Evolutionary conservation across 1,140 invertebrate genomes (phyloP).

Genomic region (Ostrea denselamellosa): DNA sequence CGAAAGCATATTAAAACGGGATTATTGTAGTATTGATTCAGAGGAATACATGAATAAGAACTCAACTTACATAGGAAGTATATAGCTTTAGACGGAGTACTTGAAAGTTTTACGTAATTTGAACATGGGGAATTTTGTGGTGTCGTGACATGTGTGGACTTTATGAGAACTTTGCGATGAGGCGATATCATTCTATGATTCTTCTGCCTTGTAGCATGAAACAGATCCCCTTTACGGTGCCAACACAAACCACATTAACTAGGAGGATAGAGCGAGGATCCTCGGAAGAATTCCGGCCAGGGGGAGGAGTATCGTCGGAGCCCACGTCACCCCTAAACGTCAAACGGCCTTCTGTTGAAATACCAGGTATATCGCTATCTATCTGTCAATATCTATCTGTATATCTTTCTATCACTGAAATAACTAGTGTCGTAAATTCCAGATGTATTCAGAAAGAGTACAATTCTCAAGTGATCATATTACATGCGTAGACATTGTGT

Average conservation of each 20-base stretch:
- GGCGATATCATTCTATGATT: constrained; percentile 70
- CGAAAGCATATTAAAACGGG: constrained; percentile 35
- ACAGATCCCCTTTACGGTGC: constrained; percentile 75
- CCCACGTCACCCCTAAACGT: constrained; percentile 68
- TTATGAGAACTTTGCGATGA: not conserved
- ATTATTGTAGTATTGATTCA: constrained; percentile 33
- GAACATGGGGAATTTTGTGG: not conserved
- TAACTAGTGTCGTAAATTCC: too few species aligned
- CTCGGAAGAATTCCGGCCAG: constrained; percentile 52
- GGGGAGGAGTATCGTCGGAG: constrained; percentile 66
- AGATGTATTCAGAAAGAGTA: too few species aligned
- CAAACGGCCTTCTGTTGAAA: constrained; percentile 74
- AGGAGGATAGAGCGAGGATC: constrained; percentile 55
- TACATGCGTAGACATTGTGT: too few species aligned
- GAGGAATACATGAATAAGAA: constrained; percentile 35
- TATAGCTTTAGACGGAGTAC: not conserved
- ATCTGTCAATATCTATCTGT: constrained; percentile 13
- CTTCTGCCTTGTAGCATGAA: constrained; percentile 73
- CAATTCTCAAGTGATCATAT: too few species aligned
- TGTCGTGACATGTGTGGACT: constrained; percentile 7
- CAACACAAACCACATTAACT: constrained; percentile 54
- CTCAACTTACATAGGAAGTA: not conserved
- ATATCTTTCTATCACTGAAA: constrained; percentile 51
- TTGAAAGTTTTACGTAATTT: not conserved
- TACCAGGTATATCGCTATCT: constrained; percentile 66